phyloP scores from a whole-genome alignment of 2,113 vertebrate genomes.

The Rhombomys opimus region DNA sequence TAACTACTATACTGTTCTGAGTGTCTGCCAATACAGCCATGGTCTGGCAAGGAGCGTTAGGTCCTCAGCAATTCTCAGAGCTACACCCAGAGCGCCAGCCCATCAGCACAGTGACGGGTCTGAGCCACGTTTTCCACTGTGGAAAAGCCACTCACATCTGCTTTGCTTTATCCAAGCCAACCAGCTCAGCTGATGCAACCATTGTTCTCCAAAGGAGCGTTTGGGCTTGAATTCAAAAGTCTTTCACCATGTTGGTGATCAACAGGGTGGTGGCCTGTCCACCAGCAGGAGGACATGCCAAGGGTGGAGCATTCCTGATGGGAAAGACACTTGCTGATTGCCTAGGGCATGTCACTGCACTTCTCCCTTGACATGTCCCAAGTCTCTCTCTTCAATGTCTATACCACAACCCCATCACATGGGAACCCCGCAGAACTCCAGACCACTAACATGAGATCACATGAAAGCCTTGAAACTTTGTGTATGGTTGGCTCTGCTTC shows the following conservation, averaged over 20 bases:
- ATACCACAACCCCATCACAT: background rate
- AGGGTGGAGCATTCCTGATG: background rate
- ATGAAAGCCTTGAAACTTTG: background rate
- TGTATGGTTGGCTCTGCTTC: background rate
- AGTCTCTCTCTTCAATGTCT: slow-evolving; percentile 12
- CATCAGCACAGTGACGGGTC: background rate
- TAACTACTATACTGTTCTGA: background rate
- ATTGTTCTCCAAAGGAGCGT: slow-evolving; percentile 28
- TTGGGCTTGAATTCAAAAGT: slow-evolving; percentile 39
- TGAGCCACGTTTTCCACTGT: background rate
- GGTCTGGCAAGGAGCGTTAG: background rate
- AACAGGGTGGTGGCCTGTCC: background rate
- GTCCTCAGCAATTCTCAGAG: background rate
- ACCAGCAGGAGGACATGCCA: background rate
- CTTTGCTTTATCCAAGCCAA: background rate
- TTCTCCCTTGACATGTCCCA: background rate
- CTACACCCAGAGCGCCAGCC: background rate
- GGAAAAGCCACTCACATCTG: slow-evolving; percentile 17
- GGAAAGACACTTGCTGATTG: background rate
- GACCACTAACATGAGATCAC: background rate
- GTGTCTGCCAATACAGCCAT: background rate
- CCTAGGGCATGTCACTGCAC: background rate
- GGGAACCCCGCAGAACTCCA: background rate
- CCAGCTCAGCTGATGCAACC: slow-evolving; percentile 16
- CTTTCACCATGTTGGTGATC: background rate